Evolutionary conservation across 2,797 vertebrate species (phyloP).

Genomic region (Babyrousa celebensis): DNA sequence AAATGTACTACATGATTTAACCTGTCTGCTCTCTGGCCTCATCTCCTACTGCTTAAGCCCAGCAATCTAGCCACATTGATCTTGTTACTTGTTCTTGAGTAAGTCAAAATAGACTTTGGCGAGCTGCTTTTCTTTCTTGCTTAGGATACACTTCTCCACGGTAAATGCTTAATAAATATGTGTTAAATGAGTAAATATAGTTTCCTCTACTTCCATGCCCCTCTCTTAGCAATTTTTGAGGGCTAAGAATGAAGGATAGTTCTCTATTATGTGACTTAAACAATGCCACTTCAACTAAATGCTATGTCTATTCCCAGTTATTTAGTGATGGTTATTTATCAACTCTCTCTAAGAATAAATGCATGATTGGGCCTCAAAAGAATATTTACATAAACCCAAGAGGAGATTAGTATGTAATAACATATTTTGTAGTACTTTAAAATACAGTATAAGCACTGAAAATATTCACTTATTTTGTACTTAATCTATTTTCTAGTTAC

Average conservation of each 20-base stretch:
- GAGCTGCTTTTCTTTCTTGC: background rate
- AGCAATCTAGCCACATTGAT: background rate
- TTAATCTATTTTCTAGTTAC: constrained; percentile 23
- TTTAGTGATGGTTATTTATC: background rate
- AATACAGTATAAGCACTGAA: constrained; percentile 17
- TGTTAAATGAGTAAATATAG: background rate
- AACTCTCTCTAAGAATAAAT: constrained; percentile 19
- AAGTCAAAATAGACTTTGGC: background rate
- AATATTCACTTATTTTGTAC: constrained; percentile 1
- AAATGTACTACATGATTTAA: background rate
- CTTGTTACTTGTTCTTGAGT: background rate
- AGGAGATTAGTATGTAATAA: background rate
- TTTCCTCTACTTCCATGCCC: background rate
- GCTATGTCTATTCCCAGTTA: background rate
- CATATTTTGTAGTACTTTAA: background rate
- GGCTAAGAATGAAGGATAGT: background rate
- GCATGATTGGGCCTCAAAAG: background rate
- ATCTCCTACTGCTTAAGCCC: background rate
- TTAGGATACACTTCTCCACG: background rate
- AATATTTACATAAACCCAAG: constrained; percentile 7
- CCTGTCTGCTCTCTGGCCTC: background rate
- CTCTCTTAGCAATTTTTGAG: background rate
- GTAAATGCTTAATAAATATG: constrained; percentile 15
- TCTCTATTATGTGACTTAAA: background rate
- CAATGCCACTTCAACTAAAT: background rate